Percentiles rank a stretch among this genome's conserved stretches.
phyloP scores from a whole-genome alignment of 2,797 vertebrate genomes.

The Tarsius wallacei region DNA sequence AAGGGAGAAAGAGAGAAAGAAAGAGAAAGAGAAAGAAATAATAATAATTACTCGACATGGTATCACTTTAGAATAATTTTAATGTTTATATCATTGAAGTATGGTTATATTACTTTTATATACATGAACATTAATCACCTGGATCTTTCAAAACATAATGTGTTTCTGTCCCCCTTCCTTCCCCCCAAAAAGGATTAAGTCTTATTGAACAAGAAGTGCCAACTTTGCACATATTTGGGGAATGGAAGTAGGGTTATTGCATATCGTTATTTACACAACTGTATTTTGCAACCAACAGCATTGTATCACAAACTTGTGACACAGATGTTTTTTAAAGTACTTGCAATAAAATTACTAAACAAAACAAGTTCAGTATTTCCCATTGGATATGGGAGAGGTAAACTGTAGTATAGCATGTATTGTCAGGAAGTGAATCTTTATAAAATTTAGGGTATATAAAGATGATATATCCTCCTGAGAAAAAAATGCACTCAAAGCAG shows the following conservation, averaged over 20 bases:
- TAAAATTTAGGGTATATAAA: constrained; percentile 27
- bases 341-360: constrained; percentile 43
- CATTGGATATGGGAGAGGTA: not conserved
- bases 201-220: not conserved
- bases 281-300: not conserved
- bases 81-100: not conserved
- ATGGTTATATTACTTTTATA: not conserved
- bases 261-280: not conserved
- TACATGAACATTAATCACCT: not conserved
- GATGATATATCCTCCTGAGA: not conserved
- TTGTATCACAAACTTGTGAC: constrained; percentile 8
- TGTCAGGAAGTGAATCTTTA: constrained; percentile 35
- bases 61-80: not conserved
- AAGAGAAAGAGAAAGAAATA: too few relatives aligned
- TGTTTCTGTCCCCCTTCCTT: not conserved
- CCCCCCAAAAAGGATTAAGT: not conserved
- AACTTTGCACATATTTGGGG: not conserved
- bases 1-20: too few relatives aligned
- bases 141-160: not conserved
- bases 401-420: not conserved
- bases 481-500: constrained; percentile 37
- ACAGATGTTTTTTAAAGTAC: constrained; percentile 23
- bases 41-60: not conserved
- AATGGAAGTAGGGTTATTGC: not conserved
- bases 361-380: not conserved